Conservation (phyloP, 2,113 vertebrate genomes). For the Oenanthe melanoleuca region DNA sequence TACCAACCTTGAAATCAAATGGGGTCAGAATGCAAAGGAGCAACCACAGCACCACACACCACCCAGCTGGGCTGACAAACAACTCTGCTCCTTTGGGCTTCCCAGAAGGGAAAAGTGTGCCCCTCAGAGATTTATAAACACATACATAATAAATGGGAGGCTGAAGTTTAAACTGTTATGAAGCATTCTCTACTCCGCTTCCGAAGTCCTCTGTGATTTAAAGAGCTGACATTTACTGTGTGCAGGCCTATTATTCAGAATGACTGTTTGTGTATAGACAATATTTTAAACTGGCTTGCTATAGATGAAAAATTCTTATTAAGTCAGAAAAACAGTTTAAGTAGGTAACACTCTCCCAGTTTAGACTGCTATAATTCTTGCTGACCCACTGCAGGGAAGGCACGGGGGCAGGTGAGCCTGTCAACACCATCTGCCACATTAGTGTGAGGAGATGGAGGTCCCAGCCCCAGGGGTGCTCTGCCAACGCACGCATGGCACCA, state of each 20-base stretch:
- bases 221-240: constrained; percentile 97
- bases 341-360: constrained; percentile 80
- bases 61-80: constrained; percentile 74
- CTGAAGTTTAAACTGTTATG: constrained; percentile 93
- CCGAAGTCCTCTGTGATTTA: constrained; percentile 90
- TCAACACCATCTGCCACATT: not conserved
- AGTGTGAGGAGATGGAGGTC: not conserved
- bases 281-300: constrained; percentile 90
- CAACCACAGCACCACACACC: not conserved
- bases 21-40: constrained; percentile 58
- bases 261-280: constrained; percentile 97
- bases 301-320: constrained; percentile 89
- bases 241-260: constrained; percentile 97
- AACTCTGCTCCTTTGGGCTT: constrained; percentile 69
- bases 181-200: constrained; percentile 85
- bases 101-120: constrained; percentile 81
- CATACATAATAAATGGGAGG: constrained; percentile 92
- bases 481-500: rapidly evolving
- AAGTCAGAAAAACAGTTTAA: constrained; percentile 82
- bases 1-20: constrained; percentile 69
- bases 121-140: constrained; percentile 97
- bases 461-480: not conserved
- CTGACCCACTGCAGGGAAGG: constrained; percentile 57
- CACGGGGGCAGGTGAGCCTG: not conserved
- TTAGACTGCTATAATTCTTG: constrained; percentile 76